Percentiles rank a stretch among this genome's conserved stretches.
Conservation (phyloP, 2,888 invertebrate genomes). For the Clunio marinus region DNA sequence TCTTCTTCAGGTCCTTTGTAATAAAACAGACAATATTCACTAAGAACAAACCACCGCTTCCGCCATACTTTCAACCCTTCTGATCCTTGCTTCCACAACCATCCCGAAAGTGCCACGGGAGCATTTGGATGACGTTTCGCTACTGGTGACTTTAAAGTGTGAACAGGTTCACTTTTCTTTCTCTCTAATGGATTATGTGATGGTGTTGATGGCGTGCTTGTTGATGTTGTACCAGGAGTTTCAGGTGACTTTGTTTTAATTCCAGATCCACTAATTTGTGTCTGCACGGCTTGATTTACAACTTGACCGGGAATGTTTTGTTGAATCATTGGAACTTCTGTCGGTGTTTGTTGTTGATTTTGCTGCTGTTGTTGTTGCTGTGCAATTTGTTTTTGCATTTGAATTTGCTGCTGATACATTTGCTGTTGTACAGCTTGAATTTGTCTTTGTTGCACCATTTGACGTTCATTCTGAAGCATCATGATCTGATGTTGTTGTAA, state of each 20-base stretch:
- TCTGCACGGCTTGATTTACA: constrained; percentile 51
- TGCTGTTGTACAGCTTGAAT: constrained; percentile 37
- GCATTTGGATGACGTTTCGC: constrained; percentile 81
- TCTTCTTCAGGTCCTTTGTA: constrained; percentile 91
- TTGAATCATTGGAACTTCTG: constrained; percentile 50
- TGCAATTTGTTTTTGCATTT: constrained; percentile 40
- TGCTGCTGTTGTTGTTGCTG: constrained; percentile 44
- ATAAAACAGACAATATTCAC: constrained; percentile 90
- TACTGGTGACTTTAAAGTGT: constrained; percentile 68
- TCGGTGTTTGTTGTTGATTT: constrained; percentile 45
- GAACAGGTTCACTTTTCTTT: constrained; percentile 52
- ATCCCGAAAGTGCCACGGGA: constrained; percentile 80
- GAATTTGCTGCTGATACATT: constrained; percentile 41
- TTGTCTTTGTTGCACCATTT: constrained; percentile 43
- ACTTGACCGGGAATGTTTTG: constrained; percentile 51
- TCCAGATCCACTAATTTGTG: constrained; percentile 48
- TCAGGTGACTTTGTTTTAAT: constrained; percentile 40
- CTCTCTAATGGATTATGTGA: constrained; percentile 45
- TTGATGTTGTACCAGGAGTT: constrained; percentile 35
- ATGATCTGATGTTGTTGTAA: constrained; percentile 52
- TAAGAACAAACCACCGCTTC: constrained; percentile 89
- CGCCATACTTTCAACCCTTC: constrained; percentile 92
- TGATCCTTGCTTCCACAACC: constrained; percentile 89
- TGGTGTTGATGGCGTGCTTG: constrained; percentile 40
- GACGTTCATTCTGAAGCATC: constrained; percentile 43